phyloP scores from a whole-genome alignment of 1,140 invertebrate genomes.

The Heliconius eleuchia region DNA sequence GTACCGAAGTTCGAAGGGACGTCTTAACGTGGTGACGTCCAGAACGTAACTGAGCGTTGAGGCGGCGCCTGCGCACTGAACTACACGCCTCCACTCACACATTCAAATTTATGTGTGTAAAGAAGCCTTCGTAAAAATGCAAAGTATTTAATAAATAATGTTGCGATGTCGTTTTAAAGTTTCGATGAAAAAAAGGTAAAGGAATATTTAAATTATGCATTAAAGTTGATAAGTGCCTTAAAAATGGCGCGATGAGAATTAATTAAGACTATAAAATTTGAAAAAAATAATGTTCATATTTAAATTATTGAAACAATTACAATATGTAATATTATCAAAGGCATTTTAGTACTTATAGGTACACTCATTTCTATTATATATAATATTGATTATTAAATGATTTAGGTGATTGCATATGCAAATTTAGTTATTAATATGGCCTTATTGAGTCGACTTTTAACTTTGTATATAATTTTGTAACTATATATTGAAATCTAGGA shows the following conservation, averaged over 20 bases:
- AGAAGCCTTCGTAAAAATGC: constrained; percentile 68
- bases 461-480: too few species aligned
- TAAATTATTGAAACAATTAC: too few species aligned
- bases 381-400: too few species aligned
- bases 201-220: constrained; percentile 8
- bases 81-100: constrained; percentile 63
- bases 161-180: constrained; percentile 41
- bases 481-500: too few species aligned
- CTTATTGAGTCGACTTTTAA: too few species aligned
- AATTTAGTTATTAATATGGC: too few species aligned
- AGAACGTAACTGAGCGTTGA: constrained; percentile 53
- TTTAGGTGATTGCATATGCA: too few species aligned
- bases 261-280: background rate
- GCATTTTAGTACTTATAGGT: too few species aligned
- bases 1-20: constrained; percentile 27
- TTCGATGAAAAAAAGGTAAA: background rate
- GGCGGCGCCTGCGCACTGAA: constrained; percentile 65
- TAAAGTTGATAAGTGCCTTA: constrained; percentile 1
- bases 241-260: background rate
- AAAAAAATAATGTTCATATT: too few species aligned
- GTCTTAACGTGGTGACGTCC: constrained; percentile 47
- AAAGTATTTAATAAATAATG: constrained; percentile 51
- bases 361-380: too few species aligned
- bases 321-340: too few species aligned
- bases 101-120: constrained; percentile 39